Percentiles rank a stretch among this genome's conserved stretches.
phyloP scores from a whole-genome alignment of 2,888 invertebrate genomes.

The Melanostoma mellinum region DNA sequence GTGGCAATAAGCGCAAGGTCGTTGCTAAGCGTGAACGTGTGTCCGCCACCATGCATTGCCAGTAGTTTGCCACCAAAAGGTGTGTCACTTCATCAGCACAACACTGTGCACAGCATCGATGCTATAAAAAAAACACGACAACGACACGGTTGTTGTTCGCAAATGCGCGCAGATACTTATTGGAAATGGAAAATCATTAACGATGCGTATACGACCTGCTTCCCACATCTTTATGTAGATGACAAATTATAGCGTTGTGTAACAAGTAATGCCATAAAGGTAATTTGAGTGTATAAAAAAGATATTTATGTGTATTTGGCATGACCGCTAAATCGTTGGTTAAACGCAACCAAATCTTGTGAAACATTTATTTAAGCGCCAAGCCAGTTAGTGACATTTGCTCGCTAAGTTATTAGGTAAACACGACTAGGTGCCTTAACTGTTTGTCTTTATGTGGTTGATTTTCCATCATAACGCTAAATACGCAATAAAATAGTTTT shows the following conservation, averaged over 20 bases:
- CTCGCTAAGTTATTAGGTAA: slow-evolving; percentile 49
- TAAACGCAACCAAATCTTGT: slow-evolving; percentile 48
- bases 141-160: not conserved
- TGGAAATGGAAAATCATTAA: slow-evolving; percentile 51
- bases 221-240: slow-evolving; percentile 54
- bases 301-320: slow-evolving; percentile 29
- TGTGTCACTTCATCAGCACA: slow-evolving; percentile 56
- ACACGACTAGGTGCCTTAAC: slow-evolving; percentile 3
- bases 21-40: slow-evolving; percentile 65
- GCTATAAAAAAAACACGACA: not conserved
- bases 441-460: not conserved
- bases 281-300: slow-evolving; percentile 20
- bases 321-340: slow-evolving; percentile 31
- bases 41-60: slow-evolving; percentile 55
- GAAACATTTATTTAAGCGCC: slow-evolving; percentile 31
- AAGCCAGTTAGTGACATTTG: slow-evolving; percentile 47
- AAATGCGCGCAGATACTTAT: slow-evolving; percentile 30
- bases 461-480: slow-evolving; percentile 12
- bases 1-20: slow-evolving; percentile 68
- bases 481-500: not conserved
- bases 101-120: slow-evolving; percentile 4
- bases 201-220: slow-evolving; percentile 57
- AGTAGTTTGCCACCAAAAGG: slow-evolving; percentile 54
- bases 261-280: slow-evolving; percentile 26
- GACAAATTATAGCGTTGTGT: slow-evolving; percentile 55